Evolutionary conservation across 2,797 vertebrate genomes (phyloP).

Genomic region (Hypotaenidia okinawae): DNA sequence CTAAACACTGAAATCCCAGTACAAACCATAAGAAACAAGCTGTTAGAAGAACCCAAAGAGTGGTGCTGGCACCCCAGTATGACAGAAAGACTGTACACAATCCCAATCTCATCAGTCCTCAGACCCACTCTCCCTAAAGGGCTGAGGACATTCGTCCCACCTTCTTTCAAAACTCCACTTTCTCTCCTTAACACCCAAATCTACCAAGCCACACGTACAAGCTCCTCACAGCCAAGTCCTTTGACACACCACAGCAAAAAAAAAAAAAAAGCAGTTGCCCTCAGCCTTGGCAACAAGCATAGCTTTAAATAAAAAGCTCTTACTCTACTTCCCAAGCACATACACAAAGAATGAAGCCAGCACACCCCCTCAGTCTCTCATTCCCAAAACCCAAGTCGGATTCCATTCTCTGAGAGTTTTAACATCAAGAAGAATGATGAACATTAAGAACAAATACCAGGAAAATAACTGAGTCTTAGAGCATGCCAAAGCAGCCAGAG

Average conservation of each 20-base stretch:
- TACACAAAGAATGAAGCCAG: not conserved
- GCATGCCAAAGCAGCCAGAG: slow-evolving; percentile 33
- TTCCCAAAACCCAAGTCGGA: not conserved
- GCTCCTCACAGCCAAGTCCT: not conserved
- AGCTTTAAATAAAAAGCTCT: not conserved
- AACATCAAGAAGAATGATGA: slow-evolving; percentile 1
- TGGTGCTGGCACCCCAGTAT: not conserved
- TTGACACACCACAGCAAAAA: not conserved
- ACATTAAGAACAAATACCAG: not conserved
- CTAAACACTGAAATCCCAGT: not conserved
- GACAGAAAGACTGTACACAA: not conserved
- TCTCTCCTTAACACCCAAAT: not conserved
- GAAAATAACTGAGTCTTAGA: not conserved
- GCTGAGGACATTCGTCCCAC: not conserved
- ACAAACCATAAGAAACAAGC: not conserved
- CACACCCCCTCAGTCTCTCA: not conserved
- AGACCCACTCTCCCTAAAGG: not conserved
- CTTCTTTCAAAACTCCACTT: not conserved
- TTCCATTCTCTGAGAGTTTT: not conserved
- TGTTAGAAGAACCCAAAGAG: not conserved
- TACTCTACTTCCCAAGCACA: not conserved
- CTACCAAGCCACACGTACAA: not conserved
- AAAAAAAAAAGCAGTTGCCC: not conserved
- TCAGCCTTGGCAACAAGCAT: not conserved
- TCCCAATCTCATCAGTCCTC: not conserved